A percentile compares a stretch with the other conserved stretches of the same genome.
Conservation (phyloP, 2,797 vertebrate species). For the Tokudaia tokunoshimensis region DNA sequence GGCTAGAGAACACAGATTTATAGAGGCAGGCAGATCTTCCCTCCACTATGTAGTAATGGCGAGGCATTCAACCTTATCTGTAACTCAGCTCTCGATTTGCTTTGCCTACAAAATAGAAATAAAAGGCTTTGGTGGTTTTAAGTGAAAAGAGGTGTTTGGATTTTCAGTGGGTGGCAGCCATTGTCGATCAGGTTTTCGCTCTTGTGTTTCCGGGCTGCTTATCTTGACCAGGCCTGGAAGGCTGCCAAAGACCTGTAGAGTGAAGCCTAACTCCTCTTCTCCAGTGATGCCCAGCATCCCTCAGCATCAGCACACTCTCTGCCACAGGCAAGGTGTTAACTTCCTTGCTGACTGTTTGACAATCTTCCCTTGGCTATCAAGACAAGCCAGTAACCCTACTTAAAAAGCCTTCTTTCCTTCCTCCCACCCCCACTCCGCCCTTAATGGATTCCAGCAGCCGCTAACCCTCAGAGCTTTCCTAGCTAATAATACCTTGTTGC, state of each 20-base stretch:
- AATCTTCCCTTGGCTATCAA: background rate
- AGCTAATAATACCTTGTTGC: background rate
- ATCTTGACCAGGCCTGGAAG: background rate
- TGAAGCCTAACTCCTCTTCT: background rate
- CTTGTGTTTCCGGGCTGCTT: background rate
- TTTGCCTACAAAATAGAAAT: background rate
- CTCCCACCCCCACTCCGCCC: background rate
- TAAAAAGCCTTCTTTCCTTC: background rate
- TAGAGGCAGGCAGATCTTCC: background rate
- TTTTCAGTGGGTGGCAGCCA: fast-evolving
- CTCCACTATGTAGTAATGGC: fast-evolving
- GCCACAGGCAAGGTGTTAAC: background rate
- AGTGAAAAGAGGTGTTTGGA: background rate
- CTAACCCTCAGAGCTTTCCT: background rate
- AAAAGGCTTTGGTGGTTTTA: background rate
- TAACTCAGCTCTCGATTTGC: background rate
- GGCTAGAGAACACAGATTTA: background rate
- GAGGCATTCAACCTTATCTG: background rate
- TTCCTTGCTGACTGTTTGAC: background rate
- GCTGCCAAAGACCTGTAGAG: background rate
- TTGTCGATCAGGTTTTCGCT: background rate
- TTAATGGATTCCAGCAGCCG: background rate
- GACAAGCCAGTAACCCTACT: background rate
- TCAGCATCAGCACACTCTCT: background rate
- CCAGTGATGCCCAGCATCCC: background rate